A percentile compares a stretch with the other conserved stretches of the same genome.
Evolutionary conservation across 2,888 invertebrate species (phyloP).

Genomic region (Diarsia rubi): DNA sequence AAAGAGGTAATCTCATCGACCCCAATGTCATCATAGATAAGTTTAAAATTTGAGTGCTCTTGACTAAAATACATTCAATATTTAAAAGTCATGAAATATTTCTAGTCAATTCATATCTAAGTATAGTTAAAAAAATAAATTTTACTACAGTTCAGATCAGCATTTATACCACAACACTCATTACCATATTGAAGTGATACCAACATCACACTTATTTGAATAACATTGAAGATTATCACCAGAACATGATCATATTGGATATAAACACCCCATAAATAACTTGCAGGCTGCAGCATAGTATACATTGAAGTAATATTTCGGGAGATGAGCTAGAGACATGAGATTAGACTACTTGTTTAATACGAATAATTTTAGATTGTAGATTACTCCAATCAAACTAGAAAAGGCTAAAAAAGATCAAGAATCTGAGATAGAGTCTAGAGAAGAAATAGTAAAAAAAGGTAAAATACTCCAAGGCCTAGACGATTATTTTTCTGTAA

Average conservation of each 20-base stretch:
- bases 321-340: background rate
- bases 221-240: constrained; percentile 24
- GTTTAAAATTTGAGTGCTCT: background rate
- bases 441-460: too few species aligned
- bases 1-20: background rate
- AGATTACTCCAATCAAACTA: too few species aligned
- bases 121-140: constrained; percentile 4
- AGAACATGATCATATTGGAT: background rate
- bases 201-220: constrained; percentile 44
- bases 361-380: too few species aligned
- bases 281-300: background rate
- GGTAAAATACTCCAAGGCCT: too few species aligned
- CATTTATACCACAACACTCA: too few species aligned
- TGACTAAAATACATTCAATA: background rate
- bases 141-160: background rate
- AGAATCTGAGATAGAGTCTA: too few species aligned
- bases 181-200: too few species aligned
- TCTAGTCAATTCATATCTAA: background rate
- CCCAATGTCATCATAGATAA: background rate
- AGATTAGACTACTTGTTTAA: background rate
- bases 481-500: too few species aligned
- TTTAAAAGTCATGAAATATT: background rate
- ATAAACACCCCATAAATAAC: constrained; percentile 29
- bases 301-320: background rate
- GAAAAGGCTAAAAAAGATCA: too few species aligned